Base-by-base conservation (phyloP, 2,797 vertebrate genomes). In the Halcyon chelicuti region DNA sequence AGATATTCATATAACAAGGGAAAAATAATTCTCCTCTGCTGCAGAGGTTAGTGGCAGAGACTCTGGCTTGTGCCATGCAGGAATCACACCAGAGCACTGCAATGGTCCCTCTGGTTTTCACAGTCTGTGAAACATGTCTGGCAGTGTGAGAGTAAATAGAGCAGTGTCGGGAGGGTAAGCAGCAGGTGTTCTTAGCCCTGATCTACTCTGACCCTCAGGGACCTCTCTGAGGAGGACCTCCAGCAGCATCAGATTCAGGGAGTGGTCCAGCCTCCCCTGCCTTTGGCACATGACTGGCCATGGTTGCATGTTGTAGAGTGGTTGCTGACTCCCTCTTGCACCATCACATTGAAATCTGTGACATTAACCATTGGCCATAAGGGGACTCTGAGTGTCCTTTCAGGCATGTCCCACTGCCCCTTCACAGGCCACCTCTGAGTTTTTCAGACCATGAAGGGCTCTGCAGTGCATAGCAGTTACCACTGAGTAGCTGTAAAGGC, bases 1-100 rank as follows among this genome's bases (percentile, higher is more conserved):
- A 31, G 22, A 31, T 2, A 5, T 39, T 91, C 75, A 83, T 39
- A 35, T 61, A 91, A 73, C 26, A 54, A 74, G 62, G 46, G 40
- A 67, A 92, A 70, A 86, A 55, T 54, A 94, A 75, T 62, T 88
- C 42, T 68, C 75, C 61, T 74, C 35, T 89, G 78, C 75, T 51
- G 46, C 39, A 57, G 23, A 47, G 25, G 5, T 49, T 66, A 54
- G 47, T 46, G 90, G 29, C 47, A 80, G 70, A 86, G 40, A 37
- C 26, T 63, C 51, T 47, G 49, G 21, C 47, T 78, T 22, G 25
- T 25, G 52, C 42, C 47, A 2, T 33, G 62, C 58, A 33, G 55
- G 54, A 80, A n/a, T 93, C 75, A 46, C 54, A 76, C 25, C n/a
- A 33, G 58, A 76, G 46, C 2, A 3, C 49, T 74, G 67, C 61